phyloP scores from a whole-genome alignment of 2,888 invertebrate species.

The Pyrrhia umbra region DNA sequence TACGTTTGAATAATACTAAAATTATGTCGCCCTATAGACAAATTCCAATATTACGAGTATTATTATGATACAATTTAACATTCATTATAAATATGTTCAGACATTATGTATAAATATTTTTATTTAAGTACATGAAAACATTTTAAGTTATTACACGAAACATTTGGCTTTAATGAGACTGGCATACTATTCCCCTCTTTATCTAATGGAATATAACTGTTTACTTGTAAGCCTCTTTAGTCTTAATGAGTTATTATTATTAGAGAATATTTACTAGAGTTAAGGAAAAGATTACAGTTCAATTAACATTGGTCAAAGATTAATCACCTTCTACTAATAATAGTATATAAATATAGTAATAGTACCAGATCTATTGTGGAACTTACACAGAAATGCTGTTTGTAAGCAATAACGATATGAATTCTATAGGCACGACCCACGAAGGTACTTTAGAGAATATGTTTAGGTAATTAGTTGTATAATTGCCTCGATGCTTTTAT shows the following conservation, averaged over 20 bases:
- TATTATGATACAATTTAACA: slow-evolving; percentile 35
- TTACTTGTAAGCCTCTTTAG: slow-evolving; percentile 37
- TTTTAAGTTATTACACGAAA: slow-evolving; percentile 37
- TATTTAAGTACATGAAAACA: slow-evolving; percentile 36
- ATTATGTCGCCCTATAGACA: slow-evolving; percentile 52
- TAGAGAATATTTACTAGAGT: slow-evolving; percentile 23
- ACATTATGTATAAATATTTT: slow-evolving; percentile 36
- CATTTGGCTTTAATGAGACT: slow-evolving; percentile 76
- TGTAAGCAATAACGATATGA: slow-evolving; percentile 23
- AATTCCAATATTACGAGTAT: slow-evolving; percentile 64
- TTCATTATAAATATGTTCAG: slow-evolving; percentile 40
- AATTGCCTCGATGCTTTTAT: slow-evolving; percentile 61
- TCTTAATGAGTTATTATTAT: slow-evolving; percentile 35
- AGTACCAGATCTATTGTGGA: slow-evolving; percentile 7
- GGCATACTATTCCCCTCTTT: slow-evolving; percentile 72
- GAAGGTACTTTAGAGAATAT: slow-evolving; percentile 36
- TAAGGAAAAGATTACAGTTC: slow-evolving; percentile 42
- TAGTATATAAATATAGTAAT: too few relatives aligned
- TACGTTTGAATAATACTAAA: slow-evolving; percentile 30
- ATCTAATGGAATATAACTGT: slow-evolving; percentile 41
- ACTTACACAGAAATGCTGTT: slow-evolving; percentile 2
- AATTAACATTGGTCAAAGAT: slow-evolving; percentile 44
- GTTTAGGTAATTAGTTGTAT: slow-evolving; percentile 66
- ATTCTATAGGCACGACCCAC: slow-evolving; percentile 28
- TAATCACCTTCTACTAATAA: slow-evolving; percentile 24